These are phyloP conservation scores for Xylocopa sonorina DNA, from an alignment of 1,140 invertebrate genomes.

Conservation along the genomic window DNA sequence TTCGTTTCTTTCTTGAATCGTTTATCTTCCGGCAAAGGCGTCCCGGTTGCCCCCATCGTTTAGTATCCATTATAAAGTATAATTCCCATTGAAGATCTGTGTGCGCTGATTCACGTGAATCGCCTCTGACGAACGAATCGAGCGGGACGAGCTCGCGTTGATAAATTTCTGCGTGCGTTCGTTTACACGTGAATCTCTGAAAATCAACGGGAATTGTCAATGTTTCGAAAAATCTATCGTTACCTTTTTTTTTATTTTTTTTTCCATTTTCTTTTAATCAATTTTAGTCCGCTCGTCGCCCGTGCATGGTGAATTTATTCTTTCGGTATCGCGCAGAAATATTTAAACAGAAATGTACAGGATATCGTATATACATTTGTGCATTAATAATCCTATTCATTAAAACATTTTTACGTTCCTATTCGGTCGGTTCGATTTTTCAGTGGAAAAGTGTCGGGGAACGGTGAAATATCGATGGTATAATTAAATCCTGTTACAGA, in stretches of 20 bases:
- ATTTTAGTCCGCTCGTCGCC: not conserved
- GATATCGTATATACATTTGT: too few species aligned
- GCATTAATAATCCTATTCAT: too few species aligned
- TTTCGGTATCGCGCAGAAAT: too few species aligned
- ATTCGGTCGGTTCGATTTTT: not conserved
- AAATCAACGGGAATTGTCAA: not conserved
- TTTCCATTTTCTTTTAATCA: not conserved
- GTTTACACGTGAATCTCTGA: not conserved
- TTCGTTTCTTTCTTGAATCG: constrained; percentile 54
- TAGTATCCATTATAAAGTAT: constrained; percentile 51
- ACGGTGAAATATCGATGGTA: not conserved
- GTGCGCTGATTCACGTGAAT: not conserved
- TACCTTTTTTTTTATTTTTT: not conserved
- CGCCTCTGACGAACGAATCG: not conserved
- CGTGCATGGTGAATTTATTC: too few species aligned
- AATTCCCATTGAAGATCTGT: constrained; percentile 35
- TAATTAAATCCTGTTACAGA: not conserved
- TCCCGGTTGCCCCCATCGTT: constrained; percentile 21
- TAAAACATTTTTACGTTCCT: too few species aligned
- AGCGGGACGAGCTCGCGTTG: not conserved
- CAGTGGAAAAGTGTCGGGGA: not conserved
- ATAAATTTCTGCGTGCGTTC: not conserved
- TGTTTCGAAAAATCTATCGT: too few species aligned
- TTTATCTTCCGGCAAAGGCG: constrained; percentile 51
- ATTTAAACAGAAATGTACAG: too few species aligned